Base-by-base conservation (phyloP, 1,140 invertebrate genomes). In the Idris sp. region DNA sequence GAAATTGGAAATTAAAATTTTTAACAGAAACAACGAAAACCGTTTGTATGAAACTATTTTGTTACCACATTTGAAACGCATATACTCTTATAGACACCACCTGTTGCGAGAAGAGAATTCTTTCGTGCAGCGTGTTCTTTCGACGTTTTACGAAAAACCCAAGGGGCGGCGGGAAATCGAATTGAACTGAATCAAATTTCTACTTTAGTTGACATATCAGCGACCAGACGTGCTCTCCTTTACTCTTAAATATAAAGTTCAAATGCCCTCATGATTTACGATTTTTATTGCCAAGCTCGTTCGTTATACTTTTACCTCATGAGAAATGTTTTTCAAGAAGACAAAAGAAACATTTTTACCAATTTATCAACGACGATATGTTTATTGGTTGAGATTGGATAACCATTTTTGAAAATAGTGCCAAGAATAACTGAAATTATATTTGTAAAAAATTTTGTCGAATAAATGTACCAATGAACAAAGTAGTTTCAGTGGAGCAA, bases 41-140 rank as follows among this genome's bases (percentile, higher is more conserved):
- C n/a, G n/a, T n/a, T n/a, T n/a, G n/a, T n/a, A n/a, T n/a, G n/a
- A n/a, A 59, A 62, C 28, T 59, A 25, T 13, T 53, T 41, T 18
- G 35, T 38, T 44, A 73, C 53, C 30, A 38, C n/a, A 25, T 41
- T 43, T 38, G 53, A 46, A 30, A 9, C 22, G 18, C 35, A 33
- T 48, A 26, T 36, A 68, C 38, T 40, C 31, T 62, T 53, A 62
- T 61, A 73, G 33, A 36, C 59, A 54, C 74, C 68, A 76, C 74
- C 74, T 76, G 74, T 76, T 76, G 74, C 74, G 56, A 76, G 58
- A 76, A 76, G 67, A 54, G 62, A 73, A 76, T 62, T 73, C 51
- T 72, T 73, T 72, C 49, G 54, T 64, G 51, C 43, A 53, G 43
- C 26, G 26, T 46, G 40, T 65, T n/a, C 44, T 30, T 51, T 64